Conservation (phyloP, 2,888 invertebrate species). For the Mechanitis mazaeus region DNA sequence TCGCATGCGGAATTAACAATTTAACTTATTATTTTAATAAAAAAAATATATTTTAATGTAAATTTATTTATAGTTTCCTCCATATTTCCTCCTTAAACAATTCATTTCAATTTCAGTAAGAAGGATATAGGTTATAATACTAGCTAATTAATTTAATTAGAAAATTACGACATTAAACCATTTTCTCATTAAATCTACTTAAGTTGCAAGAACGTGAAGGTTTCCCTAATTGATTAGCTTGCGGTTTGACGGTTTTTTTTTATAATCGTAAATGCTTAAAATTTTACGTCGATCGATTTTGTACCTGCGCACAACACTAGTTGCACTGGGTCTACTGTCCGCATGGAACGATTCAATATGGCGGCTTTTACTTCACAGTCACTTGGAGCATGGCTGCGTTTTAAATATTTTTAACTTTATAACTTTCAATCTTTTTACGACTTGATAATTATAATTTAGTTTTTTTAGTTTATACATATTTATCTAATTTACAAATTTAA, state of each 20-base stretch:
- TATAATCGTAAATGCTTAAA: conserved; percentile 20
- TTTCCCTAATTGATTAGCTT: no score
- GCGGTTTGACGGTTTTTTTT: not conserved
- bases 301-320: conserved; percentile 70
- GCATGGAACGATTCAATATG: conserved; percentile 70
- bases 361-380: conserved; percentile 68
- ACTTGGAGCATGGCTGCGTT: conserved; percentile 60
- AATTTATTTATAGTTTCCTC: no score
- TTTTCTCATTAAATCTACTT: no score
- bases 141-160: no score
- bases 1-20: no score
- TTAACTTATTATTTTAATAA: no score
- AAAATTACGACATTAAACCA: no score
- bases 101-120: no score
- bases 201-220: no score
- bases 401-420: conserved; percentile 54
- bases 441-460: conserved; percentile 43
- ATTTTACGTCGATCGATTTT: conserved; percentile 48
- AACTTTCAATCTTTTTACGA: conserved; percentile 43
- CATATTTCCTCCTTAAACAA: no score
- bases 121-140: no score
- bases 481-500: conserved; percentile 54
- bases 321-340: conserved; percentile 47
- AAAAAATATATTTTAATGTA: no score
- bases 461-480: conserved; percentile 47